Conservation (phyloP, 2,888 invertebrate species). For the Drosophila subsilvestris region DNA sequence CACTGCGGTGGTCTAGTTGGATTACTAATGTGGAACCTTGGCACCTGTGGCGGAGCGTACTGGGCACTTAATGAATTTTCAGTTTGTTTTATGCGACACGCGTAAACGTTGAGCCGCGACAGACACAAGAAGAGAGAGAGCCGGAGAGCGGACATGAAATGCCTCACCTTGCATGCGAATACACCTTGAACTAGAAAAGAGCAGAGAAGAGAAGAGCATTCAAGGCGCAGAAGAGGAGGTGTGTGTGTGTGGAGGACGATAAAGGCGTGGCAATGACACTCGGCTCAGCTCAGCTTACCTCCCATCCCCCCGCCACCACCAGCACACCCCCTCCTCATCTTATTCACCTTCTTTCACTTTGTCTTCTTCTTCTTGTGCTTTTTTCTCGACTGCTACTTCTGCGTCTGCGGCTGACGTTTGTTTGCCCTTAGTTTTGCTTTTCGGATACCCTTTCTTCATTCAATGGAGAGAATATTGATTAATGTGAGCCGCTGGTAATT, state of each 20-base stretch:
- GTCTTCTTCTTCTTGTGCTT: slow-evolving; percentile 11
- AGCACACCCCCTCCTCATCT: too few relatives aligned
- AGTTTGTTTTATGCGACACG: too few relatives aligned
- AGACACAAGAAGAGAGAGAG: neutral
- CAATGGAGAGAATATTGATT: neutral
- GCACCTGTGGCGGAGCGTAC: too few relatives aligned
- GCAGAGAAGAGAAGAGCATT: too few relatives aligned
- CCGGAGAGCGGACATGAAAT: neutral
- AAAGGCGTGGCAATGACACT: slow-evolving; percentile 38
- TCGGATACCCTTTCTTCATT: neutral
- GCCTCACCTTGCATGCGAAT: neutral
- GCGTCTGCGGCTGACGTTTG: slow-evolving; percentile 28
- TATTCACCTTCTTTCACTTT: slow-evolving; percentile 13
- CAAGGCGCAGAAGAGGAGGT: neutral
- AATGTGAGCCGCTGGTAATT: too few relatives aligned
- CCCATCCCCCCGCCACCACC: too few relatives aligned
- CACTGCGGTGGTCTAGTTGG: too few relatives aligned
- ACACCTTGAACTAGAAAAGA: neutral
- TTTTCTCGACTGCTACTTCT: slow-evolving; percentile 16
- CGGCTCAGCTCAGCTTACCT: slow-evolving; percentile 16
- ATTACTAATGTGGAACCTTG: too few relatives aligned
- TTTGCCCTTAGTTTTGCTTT: slow-evolving; percentile 29
- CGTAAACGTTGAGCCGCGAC: too few relatives aligned
- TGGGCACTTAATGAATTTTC: too few relatives aligned
- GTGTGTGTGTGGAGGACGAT: neutral